phyloP scores from a whole-genome alignment of 2,797 vertebrate genomes.

The Sciaenops ocellatus region DNA sequence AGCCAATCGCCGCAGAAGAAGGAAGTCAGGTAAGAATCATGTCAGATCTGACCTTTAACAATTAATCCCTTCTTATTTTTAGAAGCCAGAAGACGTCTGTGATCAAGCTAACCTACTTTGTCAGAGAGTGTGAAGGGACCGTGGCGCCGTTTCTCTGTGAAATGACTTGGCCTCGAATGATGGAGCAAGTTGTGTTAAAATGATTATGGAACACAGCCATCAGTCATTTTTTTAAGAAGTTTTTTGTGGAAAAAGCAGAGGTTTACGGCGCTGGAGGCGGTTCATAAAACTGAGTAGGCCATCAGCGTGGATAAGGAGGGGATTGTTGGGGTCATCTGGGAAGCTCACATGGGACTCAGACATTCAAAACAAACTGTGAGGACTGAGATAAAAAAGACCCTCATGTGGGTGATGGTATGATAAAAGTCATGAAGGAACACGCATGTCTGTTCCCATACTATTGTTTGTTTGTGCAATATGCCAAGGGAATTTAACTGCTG shows the following conservation, averaged over 20 bases:
- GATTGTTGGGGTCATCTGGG: conserved; percentile 26
- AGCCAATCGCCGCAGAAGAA: conserved; percentile 67
- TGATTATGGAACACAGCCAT: not conserved
- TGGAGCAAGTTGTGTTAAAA: conserved; percentile 11
- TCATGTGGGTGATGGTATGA: conserved; percentile 47
- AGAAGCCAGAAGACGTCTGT: conserved; percentile 68
- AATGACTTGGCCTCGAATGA: conserved; percentile 34
- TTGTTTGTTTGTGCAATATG: not conserved
- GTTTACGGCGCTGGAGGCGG: conserved; percentile 12
- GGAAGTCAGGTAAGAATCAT: conserved; percentile 81
- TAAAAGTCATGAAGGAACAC: conserved; percentile 50
- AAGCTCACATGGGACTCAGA: conserved; percentile 14
- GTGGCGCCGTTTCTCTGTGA: conserved; percentile 32
- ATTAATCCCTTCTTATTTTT: conserved; percentile 85
- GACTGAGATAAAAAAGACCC: conserved; percentile 30
- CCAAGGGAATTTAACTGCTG: conserved; percentile 3
- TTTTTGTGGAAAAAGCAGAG: not conserved
- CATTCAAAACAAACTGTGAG: conserved; percentile 51
- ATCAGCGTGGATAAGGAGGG: conserved; percentile 2
- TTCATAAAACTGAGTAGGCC: not conserved
- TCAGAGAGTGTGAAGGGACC: conserved; percentile 38
- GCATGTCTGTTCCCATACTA: conserved; percentile 29
- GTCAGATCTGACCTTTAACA: conserved; percentile 83
- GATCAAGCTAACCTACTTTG: conserved; percentile 78
- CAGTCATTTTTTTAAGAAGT: not conserved